Conservation (phyloP, 2,888 invertebrate genomes). For the Metacarcinus magister region DNA sequence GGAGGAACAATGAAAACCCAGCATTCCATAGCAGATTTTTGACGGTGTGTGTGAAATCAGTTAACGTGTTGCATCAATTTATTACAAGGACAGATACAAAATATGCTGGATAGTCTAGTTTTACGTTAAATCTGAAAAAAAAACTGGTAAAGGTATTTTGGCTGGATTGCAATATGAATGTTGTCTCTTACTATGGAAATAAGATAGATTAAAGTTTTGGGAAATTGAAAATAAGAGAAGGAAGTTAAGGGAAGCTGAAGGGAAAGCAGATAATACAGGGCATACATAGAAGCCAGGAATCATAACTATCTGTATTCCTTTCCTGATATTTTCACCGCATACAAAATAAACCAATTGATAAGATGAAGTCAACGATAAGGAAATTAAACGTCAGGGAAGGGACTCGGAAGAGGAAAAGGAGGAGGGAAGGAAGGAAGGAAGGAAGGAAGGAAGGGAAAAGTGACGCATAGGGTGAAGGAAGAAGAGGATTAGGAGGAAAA, state of each 20-base stretch:
- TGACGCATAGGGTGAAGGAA: conserved; percentile 13
- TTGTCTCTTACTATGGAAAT: too few relatives aligned
- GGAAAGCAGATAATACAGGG: background rate
- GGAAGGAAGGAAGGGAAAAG: background rate
- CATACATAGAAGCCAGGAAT: background rate
- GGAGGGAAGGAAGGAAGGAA: background rate
- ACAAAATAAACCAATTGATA: background rate
- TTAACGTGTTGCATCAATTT: background rate
- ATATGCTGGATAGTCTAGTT: background rate
- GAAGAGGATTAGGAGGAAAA: conserved; percentile 33
- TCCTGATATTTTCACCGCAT: too few relatives aligned
- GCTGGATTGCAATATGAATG: background rate
- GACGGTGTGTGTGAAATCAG: background rate
- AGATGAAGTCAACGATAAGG: background rate
- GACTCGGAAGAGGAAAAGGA: background rate
- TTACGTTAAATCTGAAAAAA: background rate
- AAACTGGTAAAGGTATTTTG: background rate
- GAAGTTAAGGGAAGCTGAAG: background rate
- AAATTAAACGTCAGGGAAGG: background rate
- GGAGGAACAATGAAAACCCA: background rate
- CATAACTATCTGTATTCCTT: too few relatives aligned
- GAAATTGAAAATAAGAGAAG: background rate
- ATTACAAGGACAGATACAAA: background rate
- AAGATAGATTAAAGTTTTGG: background rate
- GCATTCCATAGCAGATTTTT: background rate